Conservation (phyloP, 2,888 invertebrate species). For the Alviniconcha strummeri region DNA sequence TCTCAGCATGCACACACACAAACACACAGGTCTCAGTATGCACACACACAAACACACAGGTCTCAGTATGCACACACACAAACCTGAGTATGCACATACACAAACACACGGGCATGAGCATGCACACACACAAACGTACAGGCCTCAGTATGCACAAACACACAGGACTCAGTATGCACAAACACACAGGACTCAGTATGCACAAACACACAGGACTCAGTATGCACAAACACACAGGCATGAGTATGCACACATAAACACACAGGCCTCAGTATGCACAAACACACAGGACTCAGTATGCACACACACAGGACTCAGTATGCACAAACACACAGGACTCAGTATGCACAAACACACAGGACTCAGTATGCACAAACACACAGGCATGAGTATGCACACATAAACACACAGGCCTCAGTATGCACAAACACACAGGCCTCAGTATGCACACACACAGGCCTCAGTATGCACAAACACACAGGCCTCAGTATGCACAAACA, state of each 20-base stretch:
- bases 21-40: neutral
- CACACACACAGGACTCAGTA: constrained; percentile 19
- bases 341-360: neutral
- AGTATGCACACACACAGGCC: constrained; percentile 11
- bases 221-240: neutral
- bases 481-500: neutral
- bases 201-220: neutral
- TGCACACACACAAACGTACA: neutral
- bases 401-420: neutral
- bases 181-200: too few species aligned
- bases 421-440: neutral
- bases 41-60: neutral
- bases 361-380: neutral
- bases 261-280: neutral
- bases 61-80: neutral
- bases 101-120: neutral
- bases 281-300: neutral
- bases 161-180: neutral
- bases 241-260: neutral
- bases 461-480: constrained; percentile 12
- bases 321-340: neutral
- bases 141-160: neutral
- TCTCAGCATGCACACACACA: constrained; percentile 5
- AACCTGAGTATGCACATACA: neutral
- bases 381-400: neutral